phyloP scores from a whole-genome alignment of 2,888 invertebrate genomes.

The Pedicia rivosa region DNA sequence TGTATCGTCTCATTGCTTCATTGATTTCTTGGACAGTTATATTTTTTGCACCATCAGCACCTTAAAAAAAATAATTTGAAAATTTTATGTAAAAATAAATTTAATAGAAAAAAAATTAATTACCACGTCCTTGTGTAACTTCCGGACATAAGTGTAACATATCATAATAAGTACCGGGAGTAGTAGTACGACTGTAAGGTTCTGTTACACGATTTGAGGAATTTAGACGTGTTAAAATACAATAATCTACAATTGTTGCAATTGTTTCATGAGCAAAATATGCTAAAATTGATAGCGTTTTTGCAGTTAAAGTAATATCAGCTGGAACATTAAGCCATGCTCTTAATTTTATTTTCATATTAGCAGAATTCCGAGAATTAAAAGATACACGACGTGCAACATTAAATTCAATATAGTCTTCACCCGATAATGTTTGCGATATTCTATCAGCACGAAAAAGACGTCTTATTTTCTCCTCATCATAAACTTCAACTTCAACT shows the following conservation, averaged over 20 bases:
- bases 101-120: no score
- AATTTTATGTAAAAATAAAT: no score
- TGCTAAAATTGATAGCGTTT: constrained; percentile 60
- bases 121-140: constrained; percentile 35
- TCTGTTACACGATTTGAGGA: constrained; percentile 48
- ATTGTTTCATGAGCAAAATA: constrained; percentile 84
- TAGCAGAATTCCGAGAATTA: constrained; percentile 34
- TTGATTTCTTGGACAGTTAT: constrained; percentile 67
- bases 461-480: constrained; percentile 27
- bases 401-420: constrained; percentile 59
- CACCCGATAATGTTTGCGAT: constrained; percentile 36
- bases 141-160: constrained; percentile 31
- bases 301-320: constrained; percentile 41
- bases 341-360: constrained; percentile 40
- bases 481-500: constrained; percentile 34
- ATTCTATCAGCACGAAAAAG: constrained; percentile 42
- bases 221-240: constrained; percentile 66
- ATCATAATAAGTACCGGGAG: constrained; percentile 21
- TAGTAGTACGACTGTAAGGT: constrained; percentile 45
- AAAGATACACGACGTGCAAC: constrained; percentile 68
- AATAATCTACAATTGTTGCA: constrained; percentile 73
- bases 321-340: constrained; percentile 45
- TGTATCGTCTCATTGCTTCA: constrained; percentile 60
- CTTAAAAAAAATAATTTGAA: no score
- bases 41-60: constrained; percentile 48